Conservation (phyloP, 2,888 invertebrate species). For the Lasiommata megera region DNA sequence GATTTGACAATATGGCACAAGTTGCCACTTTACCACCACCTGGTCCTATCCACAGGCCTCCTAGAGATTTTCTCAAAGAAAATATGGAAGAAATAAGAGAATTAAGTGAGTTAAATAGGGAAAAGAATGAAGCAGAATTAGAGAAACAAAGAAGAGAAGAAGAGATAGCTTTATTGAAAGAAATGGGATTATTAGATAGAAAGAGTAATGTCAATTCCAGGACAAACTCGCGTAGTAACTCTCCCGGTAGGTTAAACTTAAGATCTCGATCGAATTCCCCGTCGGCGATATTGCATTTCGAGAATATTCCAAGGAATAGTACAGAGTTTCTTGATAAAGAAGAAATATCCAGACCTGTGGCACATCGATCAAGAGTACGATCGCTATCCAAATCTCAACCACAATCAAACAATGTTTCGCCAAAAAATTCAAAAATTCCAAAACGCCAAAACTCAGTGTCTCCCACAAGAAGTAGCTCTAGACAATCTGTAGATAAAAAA, state of each 20-base stretch:
- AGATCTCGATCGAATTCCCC: constrained; percentile 73
- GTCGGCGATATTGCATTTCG: constrained; percentile 56
- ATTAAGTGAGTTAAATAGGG: constrained; percentile 73
- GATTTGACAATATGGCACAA: constrained; percentile 69
- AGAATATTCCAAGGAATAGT: constrained; percentile 50
- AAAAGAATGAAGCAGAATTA: constrained; percentile 71
- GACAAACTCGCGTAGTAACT: constrained; percentile 63
- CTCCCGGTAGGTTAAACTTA: constrained; percentile 61
- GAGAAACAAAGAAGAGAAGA: constrained; percentile 65
- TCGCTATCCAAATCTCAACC: constrained; percentile 68
- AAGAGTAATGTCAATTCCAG: constrained; percentile 51
- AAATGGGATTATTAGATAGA: constrained; percentile 71
- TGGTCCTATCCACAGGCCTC: constrained; percentile 54
- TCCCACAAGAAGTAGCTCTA: constrained; percentile 54
- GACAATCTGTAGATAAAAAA: constrained; percentile 50
- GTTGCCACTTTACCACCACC: constrained; percentile 58
- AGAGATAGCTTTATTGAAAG: constrained; percentile 70
- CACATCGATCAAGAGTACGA: constrained; percentile 60
- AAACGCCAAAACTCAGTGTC: constrained; percentile 72
- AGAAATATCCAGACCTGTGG: constrained; percentile 53
- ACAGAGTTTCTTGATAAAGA: constrained; percentile 54
- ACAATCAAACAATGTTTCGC: constrained; percentile 72
- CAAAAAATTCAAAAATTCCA: constrained; percentile 74
- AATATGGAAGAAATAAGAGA: constrained; percentile 75
- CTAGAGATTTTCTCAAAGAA: constrained; percentile 71